A percentile compares a stretch with the other conserved stretches of the same genome.
phyloP scores from a whole-genome alignment of 2,113 vertebrate species.

The Megaceryle maxima region DNA sequence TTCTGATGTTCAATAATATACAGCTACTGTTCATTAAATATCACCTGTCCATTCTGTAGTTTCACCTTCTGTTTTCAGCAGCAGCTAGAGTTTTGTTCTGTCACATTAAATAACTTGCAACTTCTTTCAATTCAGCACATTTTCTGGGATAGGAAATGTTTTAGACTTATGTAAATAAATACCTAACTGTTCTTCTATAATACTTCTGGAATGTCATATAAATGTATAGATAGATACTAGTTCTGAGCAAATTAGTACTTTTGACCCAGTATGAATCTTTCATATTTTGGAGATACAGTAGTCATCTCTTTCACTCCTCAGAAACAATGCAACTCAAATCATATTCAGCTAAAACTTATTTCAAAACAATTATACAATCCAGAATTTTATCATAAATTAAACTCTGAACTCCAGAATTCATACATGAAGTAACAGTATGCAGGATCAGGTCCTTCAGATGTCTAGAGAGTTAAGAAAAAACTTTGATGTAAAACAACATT shows the following conservation, averaged over 20 bases:
- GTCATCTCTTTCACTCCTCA: neutral
- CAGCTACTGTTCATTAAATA: conserved; percentile 64
- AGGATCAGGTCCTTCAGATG: neutral
- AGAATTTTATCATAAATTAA: neutral
- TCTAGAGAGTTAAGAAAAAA: neutral
- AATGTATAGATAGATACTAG: too few relatives aligned
- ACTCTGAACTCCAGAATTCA: neutral
- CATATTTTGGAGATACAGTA: neutral
- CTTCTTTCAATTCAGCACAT: neutral
- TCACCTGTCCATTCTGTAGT: conserved; percentile 30
- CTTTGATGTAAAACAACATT: neutral
- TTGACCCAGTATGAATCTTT: neutral
- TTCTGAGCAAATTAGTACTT: neutral
- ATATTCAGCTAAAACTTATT: neutral
- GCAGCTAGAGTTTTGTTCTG: neutral
- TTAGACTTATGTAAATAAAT: neutral
- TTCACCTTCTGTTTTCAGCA: neutral
- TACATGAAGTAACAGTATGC: neutral
- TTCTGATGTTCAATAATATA: conserved; percentile 57
- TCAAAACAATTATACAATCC: neutral
- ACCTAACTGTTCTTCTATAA: neutral
- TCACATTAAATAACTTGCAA: neutral
- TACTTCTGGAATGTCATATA: neutral
- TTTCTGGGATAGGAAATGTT: neutral
- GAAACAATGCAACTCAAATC: neutral